Conservation (phyloP, 2,113 vertebrate species). For the Picathartes gymnocephalus region DNA sequence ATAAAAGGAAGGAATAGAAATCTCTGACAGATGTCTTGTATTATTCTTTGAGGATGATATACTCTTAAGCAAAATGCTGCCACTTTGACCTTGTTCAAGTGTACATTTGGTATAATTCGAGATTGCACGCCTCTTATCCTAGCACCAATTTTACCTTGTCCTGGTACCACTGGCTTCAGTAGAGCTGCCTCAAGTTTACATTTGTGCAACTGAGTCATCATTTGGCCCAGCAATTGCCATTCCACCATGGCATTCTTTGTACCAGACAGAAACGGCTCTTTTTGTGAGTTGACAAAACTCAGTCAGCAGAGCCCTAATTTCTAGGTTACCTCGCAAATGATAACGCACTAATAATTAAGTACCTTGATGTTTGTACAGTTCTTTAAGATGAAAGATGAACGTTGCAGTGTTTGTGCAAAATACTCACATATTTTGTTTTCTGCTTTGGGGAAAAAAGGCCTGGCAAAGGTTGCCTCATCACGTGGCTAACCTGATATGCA, state of each 20-base stretch:
- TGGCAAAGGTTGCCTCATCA: not conserved
- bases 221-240: not conserved
- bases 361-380: not conserved
- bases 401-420: not conserved
- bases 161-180: fast-evolving
- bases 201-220: not conserved
- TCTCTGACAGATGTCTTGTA: constrained; percentile 13
- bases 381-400: not conserved
- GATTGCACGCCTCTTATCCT: not conserved
- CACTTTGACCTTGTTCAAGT: not conserved
- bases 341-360: not conserved
- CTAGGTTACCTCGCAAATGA: not conserved
- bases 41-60: not conserved
- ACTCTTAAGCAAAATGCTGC: fast-evolving
- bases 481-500: not conserved
- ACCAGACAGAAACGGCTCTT: fast-evolving
- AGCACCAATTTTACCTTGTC: not conserved
- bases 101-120: not conserved
- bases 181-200: not conserved
- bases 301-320: not conserved
- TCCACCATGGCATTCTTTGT: not conserved
- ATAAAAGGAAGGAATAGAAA: not conserved
- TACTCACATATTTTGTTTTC: not conserved
- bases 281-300: not conserved
- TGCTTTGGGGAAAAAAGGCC: not conserved